phyloP scores from a whole-genome alignment of 2,113 vertebrate genomes.

The Ellobius talpinus region DNA sequence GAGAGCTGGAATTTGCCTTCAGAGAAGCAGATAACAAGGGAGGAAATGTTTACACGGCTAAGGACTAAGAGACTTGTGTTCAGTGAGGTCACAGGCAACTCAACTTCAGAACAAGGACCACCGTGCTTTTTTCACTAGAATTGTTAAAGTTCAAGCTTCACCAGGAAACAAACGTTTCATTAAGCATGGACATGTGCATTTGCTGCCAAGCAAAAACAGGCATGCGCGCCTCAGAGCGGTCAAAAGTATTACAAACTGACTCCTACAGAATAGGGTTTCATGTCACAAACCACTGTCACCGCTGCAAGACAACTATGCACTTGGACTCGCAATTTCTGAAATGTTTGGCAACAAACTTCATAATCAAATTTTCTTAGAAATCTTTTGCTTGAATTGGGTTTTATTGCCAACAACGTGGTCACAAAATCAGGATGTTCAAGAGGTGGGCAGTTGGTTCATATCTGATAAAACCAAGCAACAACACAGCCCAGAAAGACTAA shows the following conservation, averaged over 20 bases:
- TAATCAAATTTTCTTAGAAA: constrained; percentile 51
- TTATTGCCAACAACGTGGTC: constrained; percentile 35
- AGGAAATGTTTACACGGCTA: neutral
- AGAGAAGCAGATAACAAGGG: neutral
- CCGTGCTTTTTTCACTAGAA: neutral
- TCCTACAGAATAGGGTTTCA: neutral
- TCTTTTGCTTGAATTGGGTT: neutral
- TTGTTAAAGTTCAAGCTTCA: neutral
- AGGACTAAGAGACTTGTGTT: neutral
- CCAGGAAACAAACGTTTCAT: neutral
- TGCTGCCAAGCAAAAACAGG: neutral
- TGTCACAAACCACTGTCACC: neutral
- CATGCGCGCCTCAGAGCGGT: neutral
- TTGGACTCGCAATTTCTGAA: neutral
- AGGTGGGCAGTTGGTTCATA: neutral
- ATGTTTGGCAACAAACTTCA: neutral
- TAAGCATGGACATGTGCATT: rapidly evolving
- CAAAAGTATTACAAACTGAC: neutral
- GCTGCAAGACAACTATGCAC: neutral
- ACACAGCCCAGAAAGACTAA: neutral
- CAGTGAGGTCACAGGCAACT: neutral
- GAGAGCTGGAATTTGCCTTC: constrained; percentile 29
- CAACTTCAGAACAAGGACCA: neutral
- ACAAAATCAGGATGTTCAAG: neutral
- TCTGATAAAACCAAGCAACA: neutral